These are phyloP conservation scores for Candoia aspera DNA, from an alignment of 2,113 vertebrate species.

Conservation along the genomic window DNA sequence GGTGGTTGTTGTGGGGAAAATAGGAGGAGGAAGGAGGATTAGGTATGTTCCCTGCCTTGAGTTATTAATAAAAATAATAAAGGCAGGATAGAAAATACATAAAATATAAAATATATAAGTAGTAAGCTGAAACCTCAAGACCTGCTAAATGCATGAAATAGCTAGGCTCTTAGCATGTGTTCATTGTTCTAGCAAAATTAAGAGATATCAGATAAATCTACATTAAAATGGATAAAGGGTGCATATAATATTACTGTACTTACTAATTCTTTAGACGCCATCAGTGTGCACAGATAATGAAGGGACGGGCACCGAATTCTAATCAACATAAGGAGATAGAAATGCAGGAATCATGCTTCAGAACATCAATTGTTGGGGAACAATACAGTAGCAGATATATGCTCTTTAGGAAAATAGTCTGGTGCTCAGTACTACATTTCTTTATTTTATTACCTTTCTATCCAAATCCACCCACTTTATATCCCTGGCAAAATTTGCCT, in stretches of 20 bases:
- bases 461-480: neutral
- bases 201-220: neutral
- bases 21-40: too few relatives aligned
- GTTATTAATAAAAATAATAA: too few relatives aligned
- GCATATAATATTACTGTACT: neutral
- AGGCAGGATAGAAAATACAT: too few relatives aligned
- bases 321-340: neutral
- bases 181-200: neutral
- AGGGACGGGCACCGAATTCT: neutral
- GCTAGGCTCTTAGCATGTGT: neutral
- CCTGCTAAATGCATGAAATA: neutral
- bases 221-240: neutral
- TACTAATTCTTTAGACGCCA: neutral
- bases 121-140: rapidly evolving
- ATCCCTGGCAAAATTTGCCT: neutral
- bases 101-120: neutral
- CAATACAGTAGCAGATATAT: neutral
- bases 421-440: neutral
- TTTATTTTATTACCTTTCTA: neutral
- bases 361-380: neutral
- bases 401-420: neutral
- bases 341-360: neutral
- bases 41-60: too few relatives aligned
- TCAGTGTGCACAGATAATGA: neutral
- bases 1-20: too few relatives aligned